Evolutionary conservation across 2,888 invertebrate genomes (phyloP).

Genomic region (Phyllotreta striolata): DNA sequence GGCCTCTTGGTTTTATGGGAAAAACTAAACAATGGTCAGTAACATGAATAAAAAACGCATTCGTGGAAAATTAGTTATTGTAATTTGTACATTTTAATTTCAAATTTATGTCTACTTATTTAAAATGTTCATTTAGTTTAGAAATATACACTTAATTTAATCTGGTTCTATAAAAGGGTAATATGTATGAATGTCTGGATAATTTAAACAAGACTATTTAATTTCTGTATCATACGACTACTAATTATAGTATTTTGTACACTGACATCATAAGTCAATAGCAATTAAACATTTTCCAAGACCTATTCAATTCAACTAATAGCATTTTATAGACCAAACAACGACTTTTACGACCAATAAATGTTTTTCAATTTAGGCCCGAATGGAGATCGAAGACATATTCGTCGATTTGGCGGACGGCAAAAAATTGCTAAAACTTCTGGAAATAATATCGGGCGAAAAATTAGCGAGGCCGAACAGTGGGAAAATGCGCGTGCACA

Average conservation of each 20-base stretch:
- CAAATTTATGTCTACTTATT: too few species aligned
- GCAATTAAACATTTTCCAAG: too few species aligned
- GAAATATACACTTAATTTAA: too few species aligned
- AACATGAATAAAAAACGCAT: neutral
- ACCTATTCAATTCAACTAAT: too few species aligned
- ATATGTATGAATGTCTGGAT: too few species aligned
- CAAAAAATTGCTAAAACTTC: constrained; percentile 86
- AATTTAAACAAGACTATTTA: too few species aligned
- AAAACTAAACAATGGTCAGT: constrained; percentile 22
- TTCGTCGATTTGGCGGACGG: constrained; percentile 97
- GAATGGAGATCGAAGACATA: constrained; percentile 97
- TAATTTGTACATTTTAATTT: too few species aligned
- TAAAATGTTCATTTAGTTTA: too few species aligned
- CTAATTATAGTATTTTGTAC: too few species aligned
- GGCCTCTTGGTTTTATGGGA: constrained; percentile 22
- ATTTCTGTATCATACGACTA: too few species aligned
- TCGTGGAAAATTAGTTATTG: neutral
- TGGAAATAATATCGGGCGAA: constrained; percentile 99
- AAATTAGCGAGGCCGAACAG: constrained; percentile 96
- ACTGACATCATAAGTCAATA: too few species aligned
- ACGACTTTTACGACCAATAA: constrained; percentile 22
- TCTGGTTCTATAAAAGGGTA: too few species aligned
- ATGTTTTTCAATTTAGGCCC: constrained; percentile 75
- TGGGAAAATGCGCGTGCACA: constrained; percentile 96
- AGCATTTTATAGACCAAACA: neutral